Evolutionary conservation across 2,113 vertebrate genomes (phyloP), one percentile per base, ranked within the genome.

Genomic region (Coreoperca whiteheadi): DNA sequence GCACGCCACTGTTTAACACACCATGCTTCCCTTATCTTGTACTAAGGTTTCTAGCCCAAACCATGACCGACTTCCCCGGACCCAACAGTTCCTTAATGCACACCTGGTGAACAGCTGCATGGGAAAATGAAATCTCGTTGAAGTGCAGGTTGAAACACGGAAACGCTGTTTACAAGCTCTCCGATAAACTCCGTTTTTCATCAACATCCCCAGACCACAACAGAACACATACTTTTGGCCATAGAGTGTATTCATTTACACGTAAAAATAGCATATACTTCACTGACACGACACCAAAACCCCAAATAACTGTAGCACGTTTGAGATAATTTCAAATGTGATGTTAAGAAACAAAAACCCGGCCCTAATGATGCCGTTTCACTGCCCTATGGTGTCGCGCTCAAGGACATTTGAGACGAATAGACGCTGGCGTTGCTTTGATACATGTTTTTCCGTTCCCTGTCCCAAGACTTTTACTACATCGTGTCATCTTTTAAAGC

Each of bases 401-500:
- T 71, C n/a, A 28, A 4, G 41, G 51, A 54, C 37, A 43, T 59
- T 8, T 23, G 37, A 18, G 15, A 11, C 67, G 30, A 80, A 18
- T 25, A 10, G 41, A 61, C 23, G 15, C 5, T 75, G 59, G 2
- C 37, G 2, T 18, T 28, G 43, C 41, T 71, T 20, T 46, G 53
- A 68, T 21, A 14, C 43, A 30, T 66, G 32, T 53, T 53, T 70
- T 80, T 80, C 67, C 46, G 39, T 48, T 10, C 43, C 18, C 11
- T 65, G 28, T 39, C 23, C 70, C 53, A 64, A 59, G n/a, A 74
- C 28, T 48, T 48, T 84, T 41, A 79, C 46, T 14, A 56, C 43
- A 76, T 66, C 14, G 50, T 54, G 37, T 71, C 56, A 67, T 64
- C 37, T 69, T 48, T 70, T 46, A 73, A 77, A 69, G n/a, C n/a